These are phyloP conservation scores for Alloscopus bannaensis DNA, from an alignment of 2,888 invertebrate species.

Conservation along the genomic window DNA sequence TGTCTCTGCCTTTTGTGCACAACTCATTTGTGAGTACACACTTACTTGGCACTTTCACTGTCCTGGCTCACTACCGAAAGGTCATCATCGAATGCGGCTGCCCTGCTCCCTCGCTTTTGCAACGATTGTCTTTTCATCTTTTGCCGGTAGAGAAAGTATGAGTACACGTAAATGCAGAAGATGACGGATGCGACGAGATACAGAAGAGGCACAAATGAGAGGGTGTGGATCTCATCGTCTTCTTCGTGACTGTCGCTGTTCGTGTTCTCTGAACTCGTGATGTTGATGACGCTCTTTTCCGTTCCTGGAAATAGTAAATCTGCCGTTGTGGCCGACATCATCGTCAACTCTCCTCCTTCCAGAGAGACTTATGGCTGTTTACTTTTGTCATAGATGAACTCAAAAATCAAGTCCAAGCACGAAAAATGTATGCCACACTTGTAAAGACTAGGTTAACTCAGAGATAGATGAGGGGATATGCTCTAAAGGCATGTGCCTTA, in stretches of 20 bases:
- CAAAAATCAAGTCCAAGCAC: too few relatives aligned
- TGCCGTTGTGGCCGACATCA: conserved; percentile 30
- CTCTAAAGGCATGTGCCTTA: too few relatives aligned
- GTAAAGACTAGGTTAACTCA: too few relatives aligned
- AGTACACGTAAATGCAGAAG: conserved; percentile 31
- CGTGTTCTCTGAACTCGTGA: conserved; percentile 18
- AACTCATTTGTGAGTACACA: not conserved
- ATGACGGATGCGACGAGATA: conserved; percentile 7
- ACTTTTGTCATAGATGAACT: conserved; percentile 31
- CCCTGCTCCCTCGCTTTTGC: conserved; percentile 17
- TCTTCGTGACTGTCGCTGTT: not conserved
- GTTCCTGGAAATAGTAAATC: conserved; percentile 22
- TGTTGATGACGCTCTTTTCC: not conserved
- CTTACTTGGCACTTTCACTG: not conserved
- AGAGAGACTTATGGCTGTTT: too few relatives aligned
- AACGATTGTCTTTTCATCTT: conserved; percentile 6
- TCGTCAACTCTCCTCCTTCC: conserved; percentile 15
- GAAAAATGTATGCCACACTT: too few relatives aligned
- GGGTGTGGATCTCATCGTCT: not conserved
- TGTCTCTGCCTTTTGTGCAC: too few relatives aligned
- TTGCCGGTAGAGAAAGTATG: conserved; percentile 31
- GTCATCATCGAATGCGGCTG: not conserved
- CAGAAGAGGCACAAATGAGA: conserved; percentile 14
- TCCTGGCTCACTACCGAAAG: too few relatives aligned
- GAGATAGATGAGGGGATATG: too few relatives aligned